A percentile compares a stretch with the other conserved stretches of the same genome.
Evolutionary conservation across 2,888 invertebrate species (phyloP).

Genomic region (Nephrotoma guestfalica): DNA sequence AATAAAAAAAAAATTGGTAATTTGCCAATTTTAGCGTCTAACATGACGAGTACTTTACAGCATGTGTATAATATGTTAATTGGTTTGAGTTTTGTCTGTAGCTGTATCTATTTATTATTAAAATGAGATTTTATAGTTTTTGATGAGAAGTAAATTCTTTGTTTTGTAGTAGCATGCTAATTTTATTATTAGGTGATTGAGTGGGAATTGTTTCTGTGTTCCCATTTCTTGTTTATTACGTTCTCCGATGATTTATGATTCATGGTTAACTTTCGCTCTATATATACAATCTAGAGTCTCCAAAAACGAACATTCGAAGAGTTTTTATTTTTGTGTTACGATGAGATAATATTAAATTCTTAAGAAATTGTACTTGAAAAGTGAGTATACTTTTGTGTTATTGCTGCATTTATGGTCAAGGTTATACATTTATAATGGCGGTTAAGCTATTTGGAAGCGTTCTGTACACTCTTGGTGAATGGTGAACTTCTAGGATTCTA

Average conservation of each 20-base stretch:
- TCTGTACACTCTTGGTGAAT: no score
- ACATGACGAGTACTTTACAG: not conserved
- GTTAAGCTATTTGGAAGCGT: no score
- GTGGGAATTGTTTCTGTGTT: not conserved
- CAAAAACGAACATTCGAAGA: not conserved
- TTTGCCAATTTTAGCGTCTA: not conserved
- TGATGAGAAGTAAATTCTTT: not conserved
- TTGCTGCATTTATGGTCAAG: no score
- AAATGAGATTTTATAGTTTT: not conserved
- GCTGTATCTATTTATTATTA: not conserved
- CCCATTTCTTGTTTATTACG: not conserved
- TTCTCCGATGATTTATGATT: not conserved
- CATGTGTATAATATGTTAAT: not conserved
- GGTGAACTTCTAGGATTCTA: no score
- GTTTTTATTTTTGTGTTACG: not conserved
- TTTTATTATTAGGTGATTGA: not conserved
- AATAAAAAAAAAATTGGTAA: not conserved
- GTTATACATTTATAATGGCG: no score
- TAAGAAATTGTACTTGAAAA: not conserved
- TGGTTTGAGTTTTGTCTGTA: not conserved
- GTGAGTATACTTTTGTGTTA: no score
- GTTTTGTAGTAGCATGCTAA: not conserved
- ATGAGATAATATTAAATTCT: not conserved
- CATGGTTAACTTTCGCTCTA: not conserved
- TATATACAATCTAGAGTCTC: not conserved